Evolutionary conservation across 2,113 vertebrate genomes (phyloP).

Genomic region (Apodemus sylvaticus): DNA sequence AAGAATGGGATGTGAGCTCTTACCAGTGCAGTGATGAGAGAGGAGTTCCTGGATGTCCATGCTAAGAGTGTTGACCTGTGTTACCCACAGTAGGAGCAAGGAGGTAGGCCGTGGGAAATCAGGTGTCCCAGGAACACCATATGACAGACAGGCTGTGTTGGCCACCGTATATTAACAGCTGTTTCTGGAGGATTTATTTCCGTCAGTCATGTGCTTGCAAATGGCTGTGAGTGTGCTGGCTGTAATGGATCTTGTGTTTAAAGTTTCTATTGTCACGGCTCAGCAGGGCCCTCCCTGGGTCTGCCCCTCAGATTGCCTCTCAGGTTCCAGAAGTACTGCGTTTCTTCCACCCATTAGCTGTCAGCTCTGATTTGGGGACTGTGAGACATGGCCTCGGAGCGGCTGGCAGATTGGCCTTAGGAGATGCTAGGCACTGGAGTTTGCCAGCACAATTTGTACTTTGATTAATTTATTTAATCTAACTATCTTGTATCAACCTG

Average conservation of each 20-base stretch:
- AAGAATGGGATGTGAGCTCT: not conserved
- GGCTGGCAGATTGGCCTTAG: not conserved
- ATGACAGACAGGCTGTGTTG: not conserved
- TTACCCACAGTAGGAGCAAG: not conserved
- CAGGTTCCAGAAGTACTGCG: not conserved
- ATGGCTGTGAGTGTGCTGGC: conserved; percentile 22
- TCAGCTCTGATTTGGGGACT: conserved; percentile 28
- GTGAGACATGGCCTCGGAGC: not conserved
- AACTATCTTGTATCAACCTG: conserved; percentile 66
- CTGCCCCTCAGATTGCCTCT: not conserved
- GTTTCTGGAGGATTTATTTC: conserved; percentile 27
- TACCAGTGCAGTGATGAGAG: not conserved
- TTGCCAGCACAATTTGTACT: conserved; percentile 62
- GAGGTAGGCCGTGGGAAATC: not conserved
- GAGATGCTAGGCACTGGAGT: conserved; percentile 12
- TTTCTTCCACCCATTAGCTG: conserved; percentile 5
- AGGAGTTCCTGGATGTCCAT: not conserved
- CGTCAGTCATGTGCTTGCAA: not conserved
- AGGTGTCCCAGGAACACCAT: not conserved
- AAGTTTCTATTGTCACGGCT: conserved; percentile 16
- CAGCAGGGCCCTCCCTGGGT: not conserved
- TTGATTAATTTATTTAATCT: conserved; percentile 73
- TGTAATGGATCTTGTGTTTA: conserved; percentile 61
- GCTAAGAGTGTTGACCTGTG: not conserved
- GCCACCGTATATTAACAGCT: not conserved